Percentiles rank a stretch among this genome's conserved stretches.
These are phyloP conservation scores for Mylabris phalerata DNA, from an alignment of 1,140 invertebrate species.

Conservation along the genomic window DNA sequence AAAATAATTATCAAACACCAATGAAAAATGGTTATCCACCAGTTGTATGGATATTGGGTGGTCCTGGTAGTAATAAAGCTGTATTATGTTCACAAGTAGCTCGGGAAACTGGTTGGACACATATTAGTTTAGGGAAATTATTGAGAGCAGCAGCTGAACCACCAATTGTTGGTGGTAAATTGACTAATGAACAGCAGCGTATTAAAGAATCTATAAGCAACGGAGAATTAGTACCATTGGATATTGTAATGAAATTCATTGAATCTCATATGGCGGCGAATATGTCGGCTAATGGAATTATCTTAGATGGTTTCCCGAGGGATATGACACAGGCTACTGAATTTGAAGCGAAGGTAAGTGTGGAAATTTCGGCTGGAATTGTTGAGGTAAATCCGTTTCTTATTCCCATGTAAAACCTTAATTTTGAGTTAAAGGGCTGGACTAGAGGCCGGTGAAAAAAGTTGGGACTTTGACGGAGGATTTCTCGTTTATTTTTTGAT, in stretches of 20 bases:
- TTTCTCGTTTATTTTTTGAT: too few species aligned
- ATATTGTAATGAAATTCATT: constrained; percentile 58
- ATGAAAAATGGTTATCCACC: constrained; percentile 46
- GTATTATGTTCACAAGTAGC: constrained; percentile 62
- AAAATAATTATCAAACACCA: constrained; percentile 29
- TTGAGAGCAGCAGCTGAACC: constrained; percentile 60
- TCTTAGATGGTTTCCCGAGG: constrained; percentile 86
- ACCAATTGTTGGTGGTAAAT: constrained; percentile 44
- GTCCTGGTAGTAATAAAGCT: constrained; percentile 69
- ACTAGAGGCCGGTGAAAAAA: too few species aligned
- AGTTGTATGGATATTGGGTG: constrained; percentile 75
- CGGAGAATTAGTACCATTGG: constrained; percentile 74
- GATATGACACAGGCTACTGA: constrained; percentile 76
- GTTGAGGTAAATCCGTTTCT: neutral
- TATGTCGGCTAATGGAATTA: constrained; percentile 57
- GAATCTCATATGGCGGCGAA: constrained; percentile 54
- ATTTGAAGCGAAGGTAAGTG: constrained; percentile 73
- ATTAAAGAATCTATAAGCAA: constrained; percentile 62
- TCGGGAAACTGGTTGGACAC: constrained; percentile 61
- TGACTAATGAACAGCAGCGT: constrained; percentile 46
- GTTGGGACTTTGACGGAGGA: too few species aligned
- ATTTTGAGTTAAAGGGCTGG: neutral
- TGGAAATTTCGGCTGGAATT: neutral
- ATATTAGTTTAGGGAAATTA: constrained; percentile 65
- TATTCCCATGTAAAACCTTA: neutral